Conservation (phyloP, 2,113 vertebrate species). For the Hiodon tergisus region DNA sequence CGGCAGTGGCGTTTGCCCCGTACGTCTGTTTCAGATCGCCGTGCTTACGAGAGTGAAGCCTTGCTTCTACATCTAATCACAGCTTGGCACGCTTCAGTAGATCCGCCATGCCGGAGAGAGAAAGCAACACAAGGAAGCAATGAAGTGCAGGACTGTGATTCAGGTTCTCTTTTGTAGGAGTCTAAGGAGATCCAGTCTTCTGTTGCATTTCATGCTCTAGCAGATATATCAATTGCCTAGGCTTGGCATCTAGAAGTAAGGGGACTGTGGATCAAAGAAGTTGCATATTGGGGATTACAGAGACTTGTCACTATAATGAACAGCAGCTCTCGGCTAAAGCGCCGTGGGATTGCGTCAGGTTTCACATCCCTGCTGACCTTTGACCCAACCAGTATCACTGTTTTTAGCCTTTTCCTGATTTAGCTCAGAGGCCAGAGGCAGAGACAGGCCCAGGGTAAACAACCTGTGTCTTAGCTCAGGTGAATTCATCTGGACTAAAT, state of each 20-base stretch:
- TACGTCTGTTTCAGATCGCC: neutral
- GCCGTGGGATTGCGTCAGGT: neutral
- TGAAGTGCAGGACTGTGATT: constrained; percentile 5
- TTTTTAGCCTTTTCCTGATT: neutral
- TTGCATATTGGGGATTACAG: neutral
- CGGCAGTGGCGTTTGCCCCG: no score
- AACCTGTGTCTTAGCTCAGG: neutral
- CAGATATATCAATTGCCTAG: neutral
- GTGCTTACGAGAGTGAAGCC: neutral
- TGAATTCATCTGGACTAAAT: no score
- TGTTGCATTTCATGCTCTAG: neutral
- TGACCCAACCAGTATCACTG: neutral
- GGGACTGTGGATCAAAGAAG: no score
- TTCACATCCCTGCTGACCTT: neutral
- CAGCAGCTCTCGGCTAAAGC: no score
- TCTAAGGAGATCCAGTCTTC: neutral
- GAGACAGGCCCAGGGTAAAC: neutral
- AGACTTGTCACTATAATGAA: neutral
- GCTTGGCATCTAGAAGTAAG: no score
- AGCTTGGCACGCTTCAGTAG: neutral
- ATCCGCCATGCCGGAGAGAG: neutral
- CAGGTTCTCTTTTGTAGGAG: neutral
- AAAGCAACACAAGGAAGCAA: constrained; percentile 5
- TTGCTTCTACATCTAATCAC: neutral
- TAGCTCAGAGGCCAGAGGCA: neutral